A percentile compares a stretch with the other conserved stretches of the same genome.
Evolutionary conservation across 1,140 invertebrate species (phyloP).

Genomic region (Pseudomyrmex flavicornis): DNA sequence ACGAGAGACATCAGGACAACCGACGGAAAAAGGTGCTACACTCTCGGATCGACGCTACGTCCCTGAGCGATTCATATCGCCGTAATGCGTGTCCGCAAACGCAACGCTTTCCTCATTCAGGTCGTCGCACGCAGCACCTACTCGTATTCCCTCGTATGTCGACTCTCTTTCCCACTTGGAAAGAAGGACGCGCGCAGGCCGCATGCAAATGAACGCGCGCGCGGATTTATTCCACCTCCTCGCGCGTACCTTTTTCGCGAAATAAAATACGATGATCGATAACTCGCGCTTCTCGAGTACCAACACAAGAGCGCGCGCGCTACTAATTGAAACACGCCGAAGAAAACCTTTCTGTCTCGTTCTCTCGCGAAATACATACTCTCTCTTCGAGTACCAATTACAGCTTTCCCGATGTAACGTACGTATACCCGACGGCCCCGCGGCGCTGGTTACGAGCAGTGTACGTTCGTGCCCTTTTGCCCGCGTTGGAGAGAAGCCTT

Average conservation of each 20-base stretch:
- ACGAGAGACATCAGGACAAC: background rate
- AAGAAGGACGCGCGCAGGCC: constrained; percentile 3
- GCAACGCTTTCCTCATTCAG: constrained; percentile 63
- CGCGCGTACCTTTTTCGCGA: constrained; percentile 3
- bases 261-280: constrained; percentile 36
- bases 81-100: constrained; percentile 24
- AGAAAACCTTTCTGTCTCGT: constrained; percentile 37
- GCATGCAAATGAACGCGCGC: constrained; percentile 53
- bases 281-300: constrained; percentile 16
- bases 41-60: constrained; percentile 30
- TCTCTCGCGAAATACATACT: background rate
- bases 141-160: constrained; percentile 48
- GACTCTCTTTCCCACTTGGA: constrained; percentile 3
- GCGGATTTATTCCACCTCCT: constrained; percentile 48
- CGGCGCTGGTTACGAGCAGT: constrained; percentile 22
- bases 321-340: constrained; percentile 58
- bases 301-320: background rate
- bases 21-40: background rate
- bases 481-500: constrained; percentile 46
- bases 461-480: constrained; percentile 59
- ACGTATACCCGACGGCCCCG: constrained; percentile 41
- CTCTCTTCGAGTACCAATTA: constrained; percentile 39
- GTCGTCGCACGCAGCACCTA: constrained; percentile 29
- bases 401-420: constrained; percentile 66
- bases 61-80: constrained; percentile 54